These are phyloP conservation scores for Hipposideros armiger DNA, from an alignment of 2,113 vertebrate species.

Conservation along the genomic window DNA sequence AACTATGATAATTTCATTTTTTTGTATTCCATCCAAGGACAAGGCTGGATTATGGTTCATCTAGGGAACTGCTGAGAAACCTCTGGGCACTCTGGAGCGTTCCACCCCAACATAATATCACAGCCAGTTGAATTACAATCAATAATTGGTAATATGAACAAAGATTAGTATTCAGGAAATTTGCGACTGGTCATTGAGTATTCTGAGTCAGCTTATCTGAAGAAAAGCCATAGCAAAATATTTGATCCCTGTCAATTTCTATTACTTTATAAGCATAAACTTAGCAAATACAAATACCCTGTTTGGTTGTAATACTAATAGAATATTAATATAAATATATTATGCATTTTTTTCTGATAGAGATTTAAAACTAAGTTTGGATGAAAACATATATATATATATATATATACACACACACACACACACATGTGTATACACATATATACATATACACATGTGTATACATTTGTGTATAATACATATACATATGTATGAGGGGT, in stretches of 20 bases:
- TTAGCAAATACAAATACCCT: constrained; percentile 11
- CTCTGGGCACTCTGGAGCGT: constrained; percentile 67
- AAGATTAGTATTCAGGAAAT: constrained; percentile 68
- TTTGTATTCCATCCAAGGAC: constrained; percentile 69
- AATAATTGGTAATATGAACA: constrained; percentile 70
- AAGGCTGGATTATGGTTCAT: constrained; percentile 64
- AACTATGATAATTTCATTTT: constrained; percentile 57
- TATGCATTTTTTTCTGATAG: not conserved
- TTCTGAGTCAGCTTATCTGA: constrained; percentile 51
- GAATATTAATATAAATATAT: constrained; percentile 42
- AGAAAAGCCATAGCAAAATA: constrained; percentile 66
- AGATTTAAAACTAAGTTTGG: constrained; percentile 54
- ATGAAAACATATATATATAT: not conserved
- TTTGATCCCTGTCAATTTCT: constrained; percentile 7
- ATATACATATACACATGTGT: not conserved
- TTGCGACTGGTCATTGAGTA: constrained; percentile 56
- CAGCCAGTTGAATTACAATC: constrained; percentile 77
- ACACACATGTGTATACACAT: not conserved
- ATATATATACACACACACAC: not conserved
- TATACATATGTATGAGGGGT: not conserved
- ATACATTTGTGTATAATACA: not conserved
- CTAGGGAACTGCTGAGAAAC: constrained; percentile 75
- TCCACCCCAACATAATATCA: constrained; percentile 75
- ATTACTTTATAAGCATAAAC: not conserved
- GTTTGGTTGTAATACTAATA: not conserved